These are phyloP conservation scores for Orthonychiurus folsomi DNA, from an alignment of 2,888 invertebrate genomes.

Conservation along the genomic window DNA sequence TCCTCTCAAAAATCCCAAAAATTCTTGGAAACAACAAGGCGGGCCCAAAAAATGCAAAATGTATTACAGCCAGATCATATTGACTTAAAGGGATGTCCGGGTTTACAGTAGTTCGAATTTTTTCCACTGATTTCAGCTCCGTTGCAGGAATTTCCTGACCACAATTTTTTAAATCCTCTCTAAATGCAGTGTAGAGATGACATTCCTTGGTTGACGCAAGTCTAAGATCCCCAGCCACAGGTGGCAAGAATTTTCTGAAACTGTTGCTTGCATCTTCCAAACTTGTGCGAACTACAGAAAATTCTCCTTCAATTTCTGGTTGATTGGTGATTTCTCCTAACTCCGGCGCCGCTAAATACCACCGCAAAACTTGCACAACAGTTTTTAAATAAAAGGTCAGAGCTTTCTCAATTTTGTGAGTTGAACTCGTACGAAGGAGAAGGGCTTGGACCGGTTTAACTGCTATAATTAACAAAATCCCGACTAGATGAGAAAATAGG, in stretches of 20 bases:
- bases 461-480: slow-evolving; percentile 30
- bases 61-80: slow-evolving; percentile 35
- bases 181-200: slow-evolving; percentile 19
- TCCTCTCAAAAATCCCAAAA: slow-evolving; percentile 31
- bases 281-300: slow-evolving; percentile 17
- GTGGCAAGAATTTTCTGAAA: slow-evolving; percentile 34
- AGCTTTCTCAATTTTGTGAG: slow-evolving; percentile 29
- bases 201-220: slow-evolving; percentile 26
- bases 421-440: slow-evolving; percentile 30
- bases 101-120: slow-evolving; percentile 35
- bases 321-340: not conserved
- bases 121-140: slow-evolving; percentile 28
- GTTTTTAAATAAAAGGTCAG: slow-evolving; percentile 25
- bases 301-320: slow-evolving; percentile 11
- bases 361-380: slow-evolving; percentile 25
- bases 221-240: slow-evolving; percentile 32
- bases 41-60: slow-evolving; percentile 36
- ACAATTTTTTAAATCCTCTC: slow-evolving; percentile 20
- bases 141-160: not conserved
- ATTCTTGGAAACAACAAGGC: slow-evolving; percentile 28
- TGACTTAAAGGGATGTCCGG: slow-evolving; percentile 38
- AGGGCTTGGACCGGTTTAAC: slow-evolving; percentile 35
- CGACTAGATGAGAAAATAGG: slow-evolving; percentile 37
- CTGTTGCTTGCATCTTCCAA: slow-evolving; percentile 31
- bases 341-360: slow-evolving; percentile 18